A percentile compares a stretch with the other conserved stretches of the same genome.
Conservation (phyloP, 1,140 invertebrate genomes). For the Heliconius hewitsoni region DNA sequence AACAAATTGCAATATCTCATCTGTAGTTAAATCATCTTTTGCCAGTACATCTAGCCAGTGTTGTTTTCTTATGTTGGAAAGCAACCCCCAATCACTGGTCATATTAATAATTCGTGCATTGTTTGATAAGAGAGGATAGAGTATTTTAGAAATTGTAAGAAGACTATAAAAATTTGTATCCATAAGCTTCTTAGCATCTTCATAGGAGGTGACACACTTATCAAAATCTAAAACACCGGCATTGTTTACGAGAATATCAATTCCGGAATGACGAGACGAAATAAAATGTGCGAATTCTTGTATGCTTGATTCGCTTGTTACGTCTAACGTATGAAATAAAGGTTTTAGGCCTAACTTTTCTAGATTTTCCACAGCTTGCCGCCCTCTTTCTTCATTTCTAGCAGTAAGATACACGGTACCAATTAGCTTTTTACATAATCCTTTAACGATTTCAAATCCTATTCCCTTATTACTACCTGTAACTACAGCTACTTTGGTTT, state of each 20-base stretch:
- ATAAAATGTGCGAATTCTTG: slow-evolving; percentile 83
- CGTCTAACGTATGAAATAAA: slow-evolving; percentile 86
- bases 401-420: slow-evolving; percentile 86
- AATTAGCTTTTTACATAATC: slow-evolving; percentile 84
- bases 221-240: slow-evolving; percentile 88
- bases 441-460: slow-evolving; percentile 87
- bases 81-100: slow-evolving; percentile 86
- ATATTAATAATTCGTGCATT: slow-evolving; percentile 89
- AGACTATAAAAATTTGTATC: slow-evolving; percentile 87
- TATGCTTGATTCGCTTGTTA: slow-evolving; percentile 84
- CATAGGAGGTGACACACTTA: slow-evolving; percentile 84
- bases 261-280: slow-evolving; percentile 84
- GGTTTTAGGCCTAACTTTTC: slow-evolving; percentile 81
- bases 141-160: slow-evolving; percentile 83
- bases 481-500: slow-evolving; percentile 83
- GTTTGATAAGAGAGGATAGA: slow-evolving; percentile 87
- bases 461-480: slow-evolving; percentile 91
- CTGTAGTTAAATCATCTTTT: slow-evolving; percentile 80
- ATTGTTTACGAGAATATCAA: slow-evolving; percentile 93
- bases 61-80: slow-evolving; percentile 83
- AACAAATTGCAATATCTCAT: slow-evolving; percentile 85
- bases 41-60: slow-evolving; percentile 75
- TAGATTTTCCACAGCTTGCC: slow-evolving; percentile 82
- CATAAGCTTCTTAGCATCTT: slow-evolving; percentile 87
- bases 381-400: slow-evolving; percentile 83